Evolutionary conservation across 2,113 vertebrate species (phyloP).

Genomic region (Anolis sagrei): DNA sequence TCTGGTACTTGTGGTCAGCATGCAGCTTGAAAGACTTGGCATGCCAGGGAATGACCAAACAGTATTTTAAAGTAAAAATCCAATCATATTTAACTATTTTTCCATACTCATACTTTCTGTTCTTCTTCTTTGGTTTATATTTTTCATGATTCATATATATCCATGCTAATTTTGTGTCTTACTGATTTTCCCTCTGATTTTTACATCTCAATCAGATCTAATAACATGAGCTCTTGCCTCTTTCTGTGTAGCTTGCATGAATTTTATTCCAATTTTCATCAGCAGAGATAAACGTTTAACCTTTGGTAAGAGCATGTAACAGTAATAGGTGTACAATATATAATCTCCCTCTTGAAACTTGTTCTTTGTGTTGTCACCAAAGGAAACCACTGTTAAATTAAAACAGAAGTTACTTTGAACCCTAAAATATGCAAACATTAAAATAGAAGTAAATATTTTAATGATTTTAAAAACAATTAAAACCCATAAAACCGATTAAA

Average conservation of each 20-base stretch:
- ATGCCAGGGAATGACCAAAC: conserved; percentile 30
- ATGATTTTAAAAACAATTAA: too few relatives aligned
- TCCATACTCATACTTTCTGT: conserved; percentile 8
- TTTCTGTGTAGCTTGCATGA: not conserved
- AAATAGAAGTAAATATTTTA: too few relatives aligned
- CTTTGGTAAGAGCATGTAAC: not conserved
- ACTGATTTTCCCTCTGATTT: conserved; percentile 22
- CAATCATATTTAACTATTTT: conserved; percentile 33
- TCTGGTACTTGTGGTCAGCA: conserved; percentile 23
- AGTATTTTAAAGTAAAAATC: not conserved
- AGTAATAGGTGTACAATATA: not conserved
- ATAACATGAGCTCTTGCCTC: not conserved
- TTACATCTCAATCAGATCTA: conserved; percentile 40
- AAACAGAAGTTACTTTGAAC: not conserved
- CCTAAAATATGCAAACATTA: too few relatives aligned
- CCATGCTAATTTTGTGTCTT: too few relatives aligned
- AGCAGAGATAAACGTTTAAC: not conserved
- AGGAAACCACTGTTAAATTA: not conserved
- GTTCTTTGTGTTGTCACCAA: not conserved
- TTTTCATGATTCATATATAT: not conserved
- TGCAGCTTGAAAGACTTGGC: conserved; percentile 37
- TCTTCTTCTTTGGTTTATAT: not conserved
- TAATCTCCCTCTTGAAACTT: too few relatives aligned
- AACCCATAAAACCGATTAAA: too few relatives aligned
- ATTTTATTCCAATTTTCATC: not conserved